Evolutionary conservation across 2,888 invertebrate species (phyloP).

Genomic region (Caenorhabditis sp.): DNA sequence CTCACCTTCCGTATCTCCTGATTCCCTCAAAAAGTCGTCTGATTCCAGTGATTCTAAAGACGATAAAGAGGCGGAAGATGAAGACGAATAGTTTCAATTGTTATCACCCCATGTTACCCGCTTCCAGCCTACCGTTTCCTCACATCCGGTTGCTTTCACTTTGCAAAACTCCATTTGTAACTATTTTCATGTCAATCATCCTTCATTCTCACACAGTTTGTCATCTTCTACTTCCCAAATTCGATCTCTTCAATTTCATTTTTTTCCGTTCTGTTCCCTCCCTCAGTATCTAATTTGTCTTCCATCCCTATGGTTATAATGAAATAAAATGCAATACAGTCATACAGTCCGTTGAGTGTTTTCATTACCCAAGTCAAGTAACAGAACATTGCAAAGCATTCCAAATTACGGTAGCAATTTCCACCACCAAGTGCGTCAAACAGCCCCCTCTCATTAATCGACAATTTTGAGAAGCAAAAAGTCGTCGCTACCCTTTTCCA

Average conservation of each 20-base stretch:
- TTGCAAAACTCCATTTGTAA: slow-evolving; percentile 1
- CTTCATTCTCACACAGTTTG: slow-evolving; percentile 14
- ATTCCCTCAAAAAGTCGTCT: slow-evolving; percentile 37
- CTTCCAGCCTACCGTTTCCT: slow-evolving; percentile 13
- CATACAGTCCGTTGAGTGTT: slow-evolving; percentile 43
- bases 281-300: slow-evolving; percentile 23
- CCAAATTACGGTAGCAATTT: slow-evolving; percentile 58
- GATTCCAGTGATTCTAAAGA: slow-evolving; percentile 39
- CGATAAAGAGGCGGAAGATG: slow-evolving; percentile 35
- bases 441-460: slow-evolving; percentile 52
- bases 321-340: slow-evolving; percentile 39
- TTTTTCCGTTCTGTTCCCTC: background rate
- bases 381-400: slow-evolving; percentile 46
- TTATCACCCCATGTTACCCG: background rate
- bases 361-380: slow-evolving; percentile 50
- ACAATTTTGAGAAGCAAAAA: slow-evolving; percentile 60
- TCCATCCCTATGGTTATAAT: slow-evolving; percentile 30
- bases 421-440: slow-evolving; percentile 56
- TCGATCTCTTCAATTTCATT: slow-evolving; percentile 15
- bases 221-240: slow-evolving; percentile 4
- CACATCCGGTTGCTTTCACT: slow-evolving; percentile 41
- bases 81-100: slow-evolving; percentile 12
- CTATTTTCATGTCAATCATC: slow-evolving; percentile 1
- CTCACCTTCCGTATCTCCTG: slow-evolving; percentile 36
- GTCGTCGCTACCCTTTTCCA: slow-evolving; percentile 37